These are phyloP conservation scores for Andrena cerasifolii DNA, from an alignment of 1,140 invertebrate genomes.

Conservation along the genomic window DNA sequence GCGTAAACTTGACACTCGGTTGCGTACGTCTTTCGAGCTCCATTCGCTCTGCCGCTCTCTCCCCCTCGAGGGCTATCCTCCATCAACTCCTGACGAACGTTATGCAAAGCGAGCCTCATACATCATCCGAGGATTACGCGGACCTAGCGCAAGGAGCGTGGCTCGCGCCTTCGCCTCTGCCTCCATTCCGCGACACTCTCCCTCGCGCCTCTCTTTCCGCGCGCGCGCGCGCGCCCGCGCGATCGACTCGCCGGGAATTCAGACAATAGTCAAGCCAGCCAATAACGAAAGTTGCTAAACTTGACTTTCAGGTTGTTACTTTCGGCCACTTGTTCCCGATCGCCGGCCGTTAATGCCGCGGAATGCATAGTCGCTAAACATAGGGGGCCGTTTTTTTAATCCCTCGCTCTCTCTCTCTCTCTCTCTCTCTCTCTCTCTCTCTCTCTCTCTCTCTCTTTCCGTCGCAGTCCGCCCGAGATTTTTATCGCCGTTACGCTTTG, in stretches of 20 bases:
- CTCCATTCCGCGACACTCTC: neutral
- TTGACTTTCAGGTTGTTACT: slow-evolving; percentile 52
- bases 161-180: slow-evolving; percentile 27
- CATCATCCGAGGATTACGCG: slow-evolving; percentile 53
- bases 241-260: slow-evolving; percentile 29
- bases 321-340: slow-evolving; percentile 54
- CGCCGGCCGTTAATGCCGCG: slow-evolving; percentile 18
- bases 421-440: neutral
- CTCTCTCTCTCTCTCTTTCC: neutral
- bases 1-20: slow-evolving; percentile 39
- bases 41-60: neutral
- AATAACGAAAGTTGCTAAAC: slow-evolving; percentile 53
- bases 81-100: slow-evolving; percentile 7
- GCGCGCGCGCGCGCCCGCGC: neutral
- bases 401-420: neutral
- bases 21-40: neutral
- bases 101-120: slow-evolving; percentile 33
- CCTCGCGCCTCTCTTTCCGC: slow-evolving; percentile 23
- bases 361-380: no score
- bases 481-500: neutral
- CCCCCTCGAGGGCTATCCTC: neutral
- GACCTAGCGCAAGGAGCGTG: slow-evolving; percentile 16
- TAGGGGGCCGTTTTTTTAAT: no score
- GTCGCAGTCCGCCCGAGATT: neutral
- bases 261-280: slow-evolving; percentile 40